A percentile compares a stretch with the other conserved stretches of the same genome.
These are phyloP conservation scores for Drosophila mimica DNA, from an alignment of 2,888 invertebrate genomes.

Conservation along the genomic window DNA sequence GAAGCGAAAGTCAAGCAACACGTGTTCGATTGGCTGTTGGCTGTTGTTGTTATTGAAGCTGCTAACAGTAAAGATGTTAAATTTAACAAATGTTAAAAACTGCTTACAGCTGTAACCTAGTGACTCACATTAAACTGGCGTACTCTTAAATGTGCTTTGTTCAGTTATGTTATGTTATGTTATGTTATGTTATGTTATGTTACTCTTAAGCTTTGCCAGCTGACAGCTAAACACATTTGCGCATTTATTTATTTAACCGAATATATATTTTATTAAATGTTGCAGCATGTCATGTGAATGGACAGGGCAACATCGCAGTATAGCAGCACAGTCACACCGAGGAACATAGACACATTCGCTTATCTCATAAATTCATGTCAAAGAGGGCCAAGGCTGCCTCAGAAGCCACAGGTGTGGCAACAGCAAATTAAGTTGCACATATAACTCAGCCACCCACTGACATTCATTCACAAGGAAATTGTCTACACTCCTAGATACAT, in stretches of 20 bases:
- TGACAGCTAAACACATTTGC: constrained; percentile 38
- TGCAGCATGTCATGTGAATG: constrained; percentile 39
- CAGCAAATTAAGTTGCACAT: constrained; percentile 78
- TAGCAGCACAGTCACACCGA: background rate
- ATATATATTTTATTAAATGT: constrained; percentile 68
- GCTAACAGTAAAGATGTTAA: background rate
- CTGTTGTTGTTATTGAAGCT: background rate
- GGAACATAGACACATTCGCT: constrained; percentile 4
- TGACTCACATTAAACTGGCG: constrained; percentile 32
- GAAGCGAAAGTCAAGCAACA: constrained; percentile 61
- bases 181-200: background rate
- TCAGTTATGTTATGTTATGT: background rate
- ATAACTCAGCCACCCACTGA: constrained; percentile 66
- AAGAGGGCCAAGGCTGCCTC: constrained; percentile 61
- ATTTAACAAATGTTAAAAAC: constrained; percentile 11
- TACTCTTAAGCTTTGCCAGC: constrained; percentile 15
- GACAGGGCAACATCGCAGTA: constrained; percentile 8
- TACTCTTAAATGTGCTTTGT: constrained; percentile 46
- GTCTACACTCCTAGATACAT: constrained; percentile 21
- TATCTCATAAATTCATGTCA: constrained; percentile 70
- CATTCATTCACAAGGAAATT: constrained; percentile 68
- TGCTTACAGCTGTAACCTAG: constrained; percentile 43
- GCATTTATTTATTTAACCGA: constrained; percentile 58
- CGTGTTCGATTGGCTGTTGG: constrained; percentile 37
- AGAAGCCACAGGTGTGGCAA: constrained; percentile 79